Conservation (phyloP, 2,888 invertebrate genomes). For the Perithous albicinctus region DNA sequence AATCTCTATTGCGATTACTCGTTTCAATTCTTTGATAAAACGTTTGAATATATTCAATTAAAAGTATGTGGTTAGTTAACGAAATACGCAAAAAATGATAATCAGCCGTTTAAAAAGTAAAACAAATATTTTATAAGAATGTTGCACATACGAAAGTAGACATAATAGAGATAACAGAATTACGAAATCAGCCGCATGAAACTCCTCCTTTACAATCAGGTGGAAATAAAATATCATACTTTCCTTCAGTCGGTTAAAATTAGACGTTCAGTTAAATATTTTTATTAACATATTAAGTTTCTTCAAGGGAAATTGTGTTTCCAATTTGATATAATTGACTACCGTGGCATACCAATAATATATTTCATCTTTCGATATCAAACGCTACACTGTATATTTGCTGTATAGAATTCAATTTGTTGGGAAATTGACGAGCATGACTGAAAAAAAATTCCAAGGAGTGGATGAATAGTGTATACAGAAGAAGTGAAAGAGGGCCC, state of each 20-base stretch:
- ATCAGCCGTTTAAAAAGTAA: not conserved
- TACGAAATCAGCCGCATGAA: too few species aligned
- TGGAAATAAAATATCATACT: too few species aligned
- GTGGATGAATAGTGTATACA: not conserved
- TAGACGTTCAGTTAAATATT: not conserved
- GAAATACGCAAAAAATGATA: not conserved
- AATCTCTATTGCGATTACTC: not conserved
- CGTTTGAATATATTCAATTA: not conserved
- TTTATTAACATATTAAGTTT: not conserved
- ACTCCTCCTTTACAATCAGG: too few species aligned
- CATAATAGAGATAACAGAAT: too few species aligned
- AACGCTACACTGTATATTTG: not conserved
- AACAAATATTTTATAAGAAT: too few species aligned
- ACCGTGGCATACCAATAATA: not conserved
- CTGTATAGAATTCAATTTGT: conserved; percentile 15
- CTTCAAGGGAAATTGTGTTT: too few species aligned
- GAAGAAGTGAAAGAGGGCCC: conserved; percentile 7
- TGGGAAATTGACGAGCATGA: not conserved
- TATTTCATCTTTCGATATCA: not conserved
- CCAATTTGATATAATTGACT: too few species aligned
- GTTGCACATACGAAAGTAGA: too few species aligned
- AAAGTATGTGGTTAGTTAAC: not conserved
- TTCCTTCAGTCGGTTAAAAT: too few species aligned
- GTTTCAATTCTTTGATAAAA: not conserved
- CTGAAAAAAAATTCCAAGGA: not conserved